These are phyloP conservation scores for Drosophila imparisetae DNA, from an alignment of 2,888 invertebrate genomes.

Conservation along the genomic window DNA sequence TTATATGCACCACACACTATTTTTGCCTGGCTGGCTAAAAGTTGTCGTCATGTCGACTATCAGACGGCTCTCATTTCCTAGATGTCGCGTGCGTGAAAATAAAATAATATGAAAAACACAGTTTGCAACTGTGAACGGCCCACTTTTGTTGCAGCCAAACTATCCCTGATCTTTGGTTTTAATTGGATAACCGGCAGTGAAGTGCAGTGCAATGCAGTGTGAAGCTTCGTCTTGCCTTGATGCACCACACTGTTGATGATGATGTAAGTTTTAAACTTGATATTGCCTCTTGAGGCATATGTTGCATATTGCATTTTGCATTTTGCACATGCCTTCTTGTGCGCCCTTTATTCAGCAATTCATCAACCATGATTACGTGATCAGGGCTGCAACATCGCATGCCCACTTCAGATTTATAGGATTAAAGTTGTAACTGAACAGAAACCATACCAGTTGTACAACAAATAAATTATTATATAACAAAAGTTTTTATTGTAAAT, in stretches of 20 bases:
- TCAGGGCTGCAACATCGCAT: background rate
- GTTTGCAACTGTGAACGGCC: slow-evolving; percentile 45
- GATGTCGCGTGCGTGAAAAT: slow-evolving; percentile 71
- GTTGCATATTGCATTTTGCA: slow-evolving; percentile 22
- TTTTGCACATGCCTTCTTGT: slow-evolving; percentile 23
- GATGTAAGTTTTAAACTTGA: slow-evolving; percentile 77
- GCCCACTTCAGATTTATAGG: background rate
- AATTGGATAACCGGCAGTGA: slow-evolving; percentile 77
- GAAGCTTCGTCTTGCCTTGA: slow-evolving; percentile 16
- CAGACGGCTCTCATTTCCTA: slow-evolving; percentile 66
- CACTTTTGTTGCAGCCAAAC: slow-evolving; percentile 56
- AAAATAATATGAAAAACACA: slow-evolving; percentile 8
- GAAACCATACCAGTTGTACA: background rate
- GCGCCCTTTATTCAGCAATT: slow-evolving; percentile 46
- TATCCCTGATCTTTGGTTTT: slow-evolving; percentile 77
- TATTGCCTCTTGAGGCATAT: slow-evolving; percentile 70
- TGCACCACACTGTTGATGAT: slow-evolving; percentile 42
- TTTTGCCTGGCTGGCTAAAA: slow-evolving; percentile 29
- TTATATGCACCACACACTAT: background rate
- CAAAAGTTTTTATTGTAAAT: too few relatives aligned
- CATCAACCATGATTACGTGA: slow-evolving; percentile 34
- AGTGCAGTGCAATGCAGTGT: slow-evolving; percentile 6
- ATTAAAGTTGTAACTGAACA: background rate
- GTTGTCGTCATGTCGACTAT: slow-evolving; percentile 60
- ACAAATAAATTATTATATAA: background rate